phyloP scores from a whole-genome alignment of 2,888 invertebrate species.

The Acanthoscelides obtectus region DNA sequence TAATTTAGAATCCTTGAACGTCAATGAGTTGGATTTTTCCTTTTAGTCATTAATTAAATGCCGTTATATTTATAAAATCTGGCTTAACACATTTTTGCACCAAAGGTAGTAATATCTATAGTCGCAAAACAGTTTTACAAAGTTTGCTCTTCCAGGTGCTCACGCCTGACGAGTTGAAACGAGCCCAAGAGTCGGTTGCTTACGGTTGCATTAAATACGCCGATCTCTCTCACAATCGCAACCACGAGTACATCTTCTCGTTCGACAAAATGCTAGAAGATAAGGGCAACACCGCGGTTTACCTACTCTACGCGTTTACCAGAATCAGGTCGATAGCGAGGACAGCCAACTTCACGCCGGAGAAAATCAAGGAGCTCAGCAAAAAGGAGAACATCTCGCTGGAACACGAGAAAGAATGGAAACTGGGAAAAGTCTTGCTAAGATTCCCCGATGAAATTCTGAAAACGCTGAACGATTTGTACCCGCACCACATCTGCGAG shows the following conservation, averaged over 20 bases:
- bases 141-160: conserved; percentile 48
- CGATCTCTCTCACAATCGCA: conserved; percentile 89
- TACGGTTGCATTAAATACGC: conserved; percentile 99
- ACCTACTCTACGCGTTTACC: conserved; percentile 90
- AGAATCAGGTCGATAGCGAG: conserved; percentile 88
- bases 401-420: conserved; percentile 90
- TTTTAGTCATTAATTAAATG: too few relatives aligned
- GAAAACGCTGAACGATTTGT: conserved; percentile 76
- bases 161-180: conserved; percentile 71
- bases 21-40: too few relatives aligned
- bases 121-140: too few relatives aligned
- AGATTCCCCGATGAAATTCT: conserved; percentile 84
- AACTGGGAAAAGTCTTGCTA: conserved; percentile 80
- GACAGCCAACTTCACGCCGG: conserved; percentile 63
- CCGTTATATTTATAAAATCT: too few relatives aligned
- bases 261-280: conserved; percentile 99
- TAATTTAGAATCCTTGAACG: too few relatives aligned
- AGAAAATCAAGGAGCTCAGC: conserved; percentile 59
- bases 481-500: conserved; percentile 86
- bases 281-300: conserved; percentile 97
- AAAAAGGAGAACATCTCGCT: conserved; percentile 61
- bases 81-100: too few relatives aligned
- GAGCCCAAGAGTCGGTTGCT: conserved; percentile 87
- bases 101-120: too few relatives aligned
- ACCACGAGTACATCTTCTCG: conserved; percentile 94